Evolutionary conservation across 2,113 vertebrate species (phyloP), one percentile per base, ranked within the genome.

Genomic region (Setophaga petechia): DNA sequence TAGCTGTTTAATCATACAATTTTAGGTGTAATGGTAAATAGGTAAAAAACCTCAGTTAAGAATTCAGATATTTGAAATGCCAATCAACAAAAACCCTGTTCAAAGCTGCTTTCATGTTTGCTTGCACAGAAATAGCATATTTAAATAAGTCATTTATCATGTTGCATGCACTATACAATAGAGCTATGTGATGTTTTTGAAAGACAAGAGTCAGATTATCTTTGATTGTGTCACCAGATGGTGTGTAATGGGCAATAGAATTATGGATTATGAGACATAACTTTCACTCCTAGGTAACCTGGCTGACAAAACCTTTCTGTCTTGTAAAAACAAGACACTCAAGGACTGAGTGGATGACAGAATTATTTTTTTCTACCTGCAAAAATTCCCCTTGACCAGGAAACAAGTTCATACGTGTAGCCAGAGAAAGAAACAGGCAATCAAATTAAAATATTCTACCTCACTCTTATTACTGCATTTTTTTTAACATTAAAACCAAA

Each of bases 231-330:
- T 96, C 96, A 96, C 95, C 97, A 97, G 96, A 96, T 95, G 84
- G 94, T 94, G 66, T 92, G 89, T 82, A 89, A 95, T 66, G 17
- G 84, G 80, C 71, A 94, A 82, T 15, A 95, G 96, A 91, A 97
- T 92, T 94, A 90, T 4, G 57, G 97, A 94, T 96, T 96, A 95
- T 71, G 90, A 96, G 88, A 90, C 86, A 76, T 94, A 90, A 92
- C 97, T 97, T 98, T 97, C 95, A 92, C 97, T 97, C 87, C 94
- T 96, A 95, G 91, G 90, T 96, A 93, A 97, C 95, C 59, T 97
- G 94, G 90, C 75, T 54, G 92, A 95, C 93, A 95, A 95, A 87
- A 90, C 78, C 81, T 88, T 91, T 51, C 10, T 93, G 95, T 78
- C 71, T 96, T 96, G 79, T 84, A 49, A 90, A 95, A 98, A 81